A percentile compares a stretch with the other conserved stretches of the same genome.
phyloP scores from a whole-genome alignment of 2,797 vertebrate genomes.

The Coluber constrictor region DNA sequence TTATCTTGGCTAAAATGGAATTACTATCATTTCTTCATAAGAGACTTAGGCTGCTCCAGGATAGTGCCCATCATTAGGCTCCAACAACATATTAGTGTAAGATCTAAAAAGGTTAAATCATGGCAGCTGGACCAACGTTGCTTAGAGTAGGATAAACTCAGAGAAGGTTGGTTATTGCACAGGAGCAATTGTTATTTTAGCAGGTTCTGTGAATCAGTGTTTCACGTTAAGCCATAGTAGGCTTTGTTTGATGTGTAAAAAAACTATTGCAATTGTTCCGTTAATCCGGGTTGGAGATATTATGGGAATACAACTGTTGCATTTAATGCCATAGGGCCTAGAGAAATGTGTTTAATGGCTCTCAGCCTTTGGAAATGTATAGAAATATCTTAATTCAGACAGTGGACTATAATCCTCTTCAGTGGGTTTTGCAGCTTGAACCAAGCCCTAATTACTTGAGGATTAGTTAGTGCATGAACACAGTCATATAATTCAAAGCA shows the following conservation, averaged over 20 bases:
- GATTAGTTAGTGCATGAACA: background rate
- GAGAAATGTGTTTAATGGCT: background rate
- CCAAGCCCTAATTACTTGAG: background rate
- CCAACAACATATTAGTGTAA: too few relatives aligned
- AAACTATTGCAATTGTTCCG: background rate
- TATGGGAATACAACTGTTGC: background rate
- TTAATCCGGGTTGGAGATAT: background rate
- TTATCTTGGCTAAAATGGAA: background rate
- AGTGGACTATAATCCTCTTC: background rate
- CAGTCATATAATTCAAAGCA: background rate
- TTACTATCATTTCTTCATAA: background rate
- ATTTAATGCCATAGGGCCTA: background rate
- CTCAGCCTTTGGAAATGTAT: background rate
- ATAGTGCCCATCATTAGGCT: too few relatives aligned
- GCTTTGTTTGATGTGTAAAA: background rate
- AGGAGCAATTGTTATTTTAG: too few relatives aligned
- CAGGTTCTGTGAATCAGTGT: too few relatives aligned
- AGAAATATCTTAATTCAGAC: background rate
- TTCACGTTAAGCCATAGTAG: too few relatives aligned
- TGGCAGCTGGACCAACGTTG: too few relatives aligned
- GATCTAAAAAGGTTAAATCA: too few relatives aligned
- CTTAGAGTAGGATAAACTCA: too few relatives aligned
- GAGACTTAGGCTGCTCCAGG: too few relatives aligned
- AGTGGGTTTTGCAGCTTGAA: background rate
- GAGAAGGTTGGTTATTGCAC: too few relatives aligned